phyloP scores from a whole-genome alignment of 2,888 invertebrate species.

The Anarsia innoxiella region DNA sequence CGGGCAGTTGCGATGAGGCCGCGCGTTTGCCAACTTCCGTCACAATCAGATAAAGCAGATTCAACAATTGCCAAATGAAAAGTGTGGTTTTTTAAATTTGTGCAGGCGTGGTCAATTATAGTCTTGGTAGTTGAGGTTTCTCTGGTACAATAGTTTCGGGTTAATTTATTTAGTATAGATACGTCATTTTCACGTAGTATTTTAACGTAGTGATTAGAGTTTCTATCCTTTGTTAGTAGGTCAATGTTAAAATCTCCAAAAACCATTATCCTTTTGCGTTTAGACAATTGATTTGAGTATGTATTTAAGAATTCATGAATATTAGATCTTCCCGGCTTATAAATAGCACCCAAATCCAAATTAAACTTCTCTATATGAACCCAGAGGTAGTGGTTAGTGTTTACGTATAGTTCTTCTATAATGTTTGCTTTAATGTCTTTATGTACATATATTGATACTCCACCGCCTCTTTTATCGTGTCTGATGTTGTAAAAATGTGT shows the following conservation, averaged over 20 bases:
- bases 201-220: constrained; percentile 4
- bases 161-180: constrained; percentile 15
- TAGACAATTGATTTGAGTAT: constrained; percentile 15
- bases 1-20: too few relatives aligned
- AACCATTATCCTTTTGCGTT: constrained; percentile 15
- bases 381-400: constrained; percentile 23
- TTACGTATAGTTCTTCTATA: constrained; percentile 13
- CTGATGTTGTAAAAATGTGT: constrained; percentile 22
- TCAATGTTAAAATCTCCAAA: constrained; percentile 21
- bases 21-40: too few relatives aligned
- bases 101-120: constrained; percentile 17
- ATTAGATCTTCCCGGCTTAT: constrained; percentile 20
- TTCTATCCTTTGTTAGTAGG: constrained; percentile 13
- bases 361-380: constrained; percentile 16
- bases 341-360: constrained; percentile 19
- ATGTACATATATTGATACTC: constrained; percentile 22
- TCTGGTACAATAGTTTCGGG: constrained; percentile 15
- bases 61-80: constrained; percentile 13
- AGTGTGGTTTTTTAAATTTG: constrained; percentile 14
- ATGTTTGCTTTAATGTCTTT: constrained; percentile 18
- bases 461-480: constrained; percentile 20
- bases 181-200: constrained; percentile 11
- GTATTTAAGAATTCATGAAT: constrained; percentile 13
- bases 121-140: constrained; percentile 14
- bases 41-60: constrained; percentile 15